phyloP scores from a whole-genome alignment of 1,140 invertebrate genomes.

The Drosophila mauritiana region DNA sequence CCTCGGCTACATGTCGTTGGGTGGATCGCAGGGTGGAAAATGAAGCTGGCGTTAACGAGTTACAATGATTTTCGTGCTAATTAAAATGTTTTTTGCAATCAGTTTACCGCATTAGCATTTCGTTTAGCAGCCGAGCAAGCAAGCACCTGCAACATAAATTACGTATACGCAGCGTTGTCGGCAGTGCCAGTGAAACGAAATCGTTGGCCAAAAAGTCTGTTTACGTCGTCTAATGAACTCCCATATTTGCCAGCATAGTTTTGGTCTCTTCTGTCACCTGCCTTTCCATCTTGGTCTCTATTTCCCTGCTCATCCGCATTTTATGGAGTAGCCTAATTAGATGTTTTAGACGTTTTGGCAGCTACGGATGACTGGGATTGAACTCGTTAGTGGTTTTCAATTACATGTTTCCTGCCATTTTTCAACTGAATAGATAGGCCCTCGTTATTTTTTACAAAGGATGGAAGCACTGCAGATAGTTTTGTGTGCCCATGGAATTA shows the following conservation, averaged over 20 bases:
- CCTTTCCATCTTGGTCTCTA: not conserved
- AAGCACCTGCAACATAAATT: conserved; percentile 78
- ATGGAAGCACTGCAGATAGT: no score
- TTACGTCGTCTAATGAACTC: conserved; percentile 72
- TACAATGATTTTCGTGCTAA: conserved; percentile 83
- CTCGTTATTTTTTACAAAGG: not conserved
- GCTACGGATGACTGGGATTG: conserved; percentile 34
- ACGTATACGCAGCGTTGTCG: conserved; percentile 71
- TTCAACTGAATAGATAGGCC: not conserved
- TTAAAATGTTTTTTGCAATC: conserved; percentile 83
- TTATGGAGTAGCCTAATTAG: conserved; percentile 63
- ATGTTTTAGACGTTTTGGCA: conserved; percentile 63
- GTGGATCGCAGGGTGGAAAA: conserved; percentile 7
- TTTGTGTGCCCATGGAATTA: no score
- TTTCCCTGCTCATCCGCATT: conserved; percentile 16
- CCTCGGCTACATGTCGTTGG: conserved; percentile 39
- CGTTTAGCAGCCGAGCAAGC: conserved; percentile 76
- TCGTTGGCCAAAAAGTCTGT: conserved; percentile 59
- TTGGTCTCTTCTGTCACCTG: conserved; percentile 33
- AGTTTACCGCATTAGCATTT: conserved; percentile 82
- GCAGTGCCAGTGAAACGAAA: conserved; percentile 40
- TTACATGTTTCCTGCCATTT: conserved; percentile 5
- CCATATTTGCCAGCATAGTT: conserved; percentile 22
- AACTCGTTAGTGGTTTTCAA: conserved; percentile 68
- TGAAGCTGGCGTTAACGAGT: conserved; percentile 66